Evolutionary conservation across 1,140 invertebrate species (phyloP), one percentile per base, ranked within the genome.

Genomic region (Scaptomyza hsui): DNA sequence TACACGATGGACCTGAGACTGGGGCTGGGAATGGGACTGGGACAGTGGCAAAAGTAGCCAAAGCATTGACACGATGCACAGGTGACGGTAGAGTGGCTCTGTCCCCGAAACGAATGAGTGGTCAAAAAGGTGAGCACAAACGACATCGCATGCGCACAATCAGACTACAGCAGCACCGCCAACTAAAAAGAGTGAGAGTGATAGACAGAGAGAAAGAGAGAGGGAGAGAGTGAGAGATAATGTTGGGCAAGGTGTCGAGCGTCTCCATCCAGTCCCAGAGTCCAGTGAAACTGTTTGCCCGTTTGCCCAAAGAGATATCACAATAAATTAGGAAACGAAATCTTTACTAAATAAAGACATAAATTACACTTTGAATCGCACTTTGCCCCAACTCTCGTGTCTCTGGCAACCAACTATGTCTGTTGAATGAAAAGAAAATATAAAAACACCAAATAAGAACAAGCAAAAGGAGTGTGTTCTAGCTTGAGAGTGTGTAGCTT

Each of bases 251-350:
- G 72, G 72, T 74, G 72, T 74, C 65, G 72, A 64, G 55, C 24
- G 24, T 24, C 24, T 5, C 24, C 0, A 59, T 41, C 51, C 51
- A 24, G 7, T 2, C 18, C 32, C 4, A 37, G 51, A 26, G 35
- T 41, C 37, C 51, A 55, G 52, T n/a, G 32, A 12, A 37, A 37
- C 32, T 57, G 73, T 21, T 77, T 62, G 76, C 67, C 72, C 70
- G 55, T 83, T 90, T 89, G 75, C 83, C 78, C 81, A 82, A 80
- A 90, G 75, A 90, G 89, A 89, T 90, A 90, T 89, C 89, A 90
- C 89, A 90, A 90, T 90, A 90, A 90, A 90, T 90, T 90, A 90
- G 89, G 89, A 90, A 90, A 90, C 89, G 89, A 90, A 90, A 90
- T 90, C 89, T 90, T 90, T 89, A 88, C 89, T 90, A 90, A 90